These are phyloP conservation scores for Galagoides demidoff DNA, from an alignment of 2,797 vertebrate genomes.

Conservation along the genomic window DNA sequence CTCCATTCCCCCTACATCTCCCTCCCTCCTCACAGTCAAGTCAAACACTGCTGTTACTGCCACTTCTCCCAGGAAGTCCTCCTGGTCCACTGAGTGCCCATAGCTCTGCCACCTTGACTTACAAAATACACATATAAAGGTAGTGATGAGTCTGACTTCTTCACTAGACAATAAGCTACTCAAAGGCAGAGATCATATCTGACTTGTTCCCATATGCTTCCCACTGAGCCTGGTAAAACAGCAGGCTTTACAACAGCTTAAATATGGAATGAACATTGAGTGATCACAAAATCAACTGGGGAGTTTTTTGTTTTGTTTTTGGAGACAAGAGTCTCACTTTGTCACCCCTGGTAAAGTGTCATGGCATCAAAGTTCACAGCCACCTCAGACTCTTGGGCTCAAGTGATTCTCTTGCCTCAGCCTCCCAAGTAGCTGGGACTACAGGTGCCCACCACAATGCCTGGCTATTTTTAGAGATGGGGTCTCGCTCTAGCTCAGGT, in stretches of 20 bases:
- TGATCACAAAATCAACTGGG: neutral
- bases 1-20: neutral
- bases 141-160: neutral
- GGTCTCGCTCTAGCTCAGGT: no score
- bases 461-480: no score
- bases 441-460: no score
- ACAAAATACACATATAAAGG: neutral
- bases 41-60: neutral
- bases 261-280: neutral
- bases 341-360: no score
- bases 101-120: neutral
- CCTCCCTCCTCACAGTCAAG: neutral
- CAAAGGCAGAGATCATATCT: neutral
- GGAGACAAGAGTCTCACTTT: no score
- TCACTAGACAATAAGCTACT: neutral
- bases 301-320: neutral
- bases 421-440: no score
- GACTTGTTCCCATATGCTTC: neutral
- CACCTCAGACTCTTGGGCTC: no score
- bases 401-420: no score
- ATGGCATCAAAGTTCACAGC: no score
- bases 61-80: slow-evolving; percentile 33
- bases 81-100: neutral
- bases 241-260: neutral
- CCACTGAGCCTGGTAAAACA: neutral